Conservation (phyloP, 2,113 vertebrate genomes). For the Platichthys flesus region DNA sequence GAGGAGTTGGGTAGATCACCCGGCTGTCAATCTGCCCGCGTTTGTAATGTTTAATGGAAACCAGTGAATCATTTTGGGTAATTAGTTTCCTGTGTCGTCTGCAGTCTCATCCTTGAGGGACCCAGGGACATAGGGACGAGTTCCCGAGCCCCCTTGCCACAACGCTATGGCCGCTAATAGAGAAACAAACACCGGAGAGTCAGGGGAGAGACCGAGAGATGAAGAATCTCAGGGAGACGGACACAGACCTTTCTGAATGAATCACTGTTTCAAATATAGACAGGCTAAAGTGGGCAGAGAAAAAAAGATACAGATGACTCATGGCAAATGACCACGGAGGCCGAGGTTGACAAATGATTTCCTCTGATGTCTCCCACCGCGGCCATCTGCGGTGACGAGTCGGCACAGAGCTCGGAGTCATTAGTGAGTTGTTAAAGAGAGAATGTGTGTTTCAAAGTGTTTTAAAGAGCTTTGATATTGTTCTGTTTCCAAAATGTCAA, state of each 20-base stretch:
- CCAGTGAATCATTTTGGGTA: constrained; percentile 57
- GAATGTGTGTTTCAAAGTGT: neutral
- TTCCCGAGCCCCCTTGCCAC: constrained; percentile 2
- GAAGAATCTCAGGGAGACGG: constrained; percentile 21
- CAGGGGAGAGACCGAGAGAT: constrained; percentile 20
- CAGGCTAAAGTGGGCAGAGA: neutral
- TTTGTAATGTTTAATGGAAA: constrained; percentile 53
- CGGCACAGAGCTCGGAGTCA: constrained; percentile 9
- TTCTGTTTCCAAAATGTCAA: neutral
- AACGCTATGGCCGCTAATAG: constrained; percentile 36
- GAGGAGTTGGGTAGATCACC: constrained; percentile 47
- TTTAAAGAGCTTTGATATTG: neutral
- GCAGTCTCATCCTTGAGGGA: constrained; percentile 39
- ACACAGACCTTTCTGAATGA: constrained; percentile 23
- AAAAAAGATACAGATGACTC: constrained; percentile 22
- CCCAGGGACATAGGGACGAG: neutral
- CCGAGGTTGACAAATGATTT: constrained; percentile 17
- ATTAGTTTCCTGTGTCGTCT: constrained; percentile 54
- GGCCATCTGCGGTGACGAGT: constrained; percentile 1
- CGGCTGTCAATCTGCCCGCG: constrained; percentile 31
- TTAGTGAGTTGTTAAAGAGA: neutral
- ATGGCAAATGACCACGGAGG: neutral
- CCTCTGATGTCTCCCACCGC: constrained; percentile 9
- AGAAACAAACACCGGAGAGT: constrained; percentile 17
- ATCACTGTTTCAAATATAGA: constrained; percentile 38